Base-by-base conservation (phyloP, 2,113 vertebrate genomes). In the Thunnus maccoyii region DNA sequence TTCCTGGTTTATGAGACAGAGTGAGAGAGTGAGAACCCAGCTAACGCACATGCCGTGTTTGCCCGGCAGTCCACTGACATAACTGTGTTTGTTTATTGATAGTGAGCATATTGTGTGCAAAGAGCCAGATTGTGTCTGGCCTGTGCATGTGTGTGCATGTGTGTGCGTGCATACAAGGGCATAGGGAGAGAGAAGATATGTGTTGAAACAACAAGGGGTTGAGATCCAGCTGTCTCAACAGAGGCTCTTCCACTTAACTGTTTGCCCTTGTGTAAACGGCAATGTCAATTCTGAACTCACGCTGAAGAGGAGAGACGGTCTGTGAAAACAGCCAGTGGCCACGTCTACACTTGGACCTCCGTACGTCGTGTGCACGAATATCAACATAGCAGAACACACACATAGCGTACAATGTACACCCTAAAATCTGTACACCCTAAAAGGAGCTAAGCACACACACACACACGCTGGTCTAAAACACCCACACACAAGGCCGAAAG, bases 161-260 rank as follows among this genome's bases (percentile, higher is more conserved):
- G 73, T 80, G 73, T 32, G 58, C 17, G 8, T 9, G 36, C 55
- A 41, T 61, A 63, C 30, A 76, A 77, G 72, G 84, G 58, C 77
- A 76, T 5, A 52, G 71, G 62, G 36, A 86, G 70, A 71, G 77
- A 85, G 79, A 80, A 84, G 85, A 88, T 88, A 91, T 84, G 87
- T 91, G 91, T 85, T 88, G 85, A 90, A 92, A 92, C 85, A 91
- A 89, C 92, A 87, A 84, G 81, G 63, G 68, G 77, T 88, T 66
- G 89, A 86, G 88, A 83, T 88, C 89, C 93, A 93, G 93, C 93
- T 94, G 93, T 94, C 93, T 92, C 92, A 93, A 93, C 89, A 93
- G 83, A 89, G 89, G 90, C 88, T 92, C 93, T 94, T 92, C 93
- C 88, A 91, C 92, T 93, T 92, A 90, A 90, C 86, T 60, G 78